Base-by-base conservation (phyloP, 2,888 invertebrate genomes). In the Mystacides longicornis region DNA sequence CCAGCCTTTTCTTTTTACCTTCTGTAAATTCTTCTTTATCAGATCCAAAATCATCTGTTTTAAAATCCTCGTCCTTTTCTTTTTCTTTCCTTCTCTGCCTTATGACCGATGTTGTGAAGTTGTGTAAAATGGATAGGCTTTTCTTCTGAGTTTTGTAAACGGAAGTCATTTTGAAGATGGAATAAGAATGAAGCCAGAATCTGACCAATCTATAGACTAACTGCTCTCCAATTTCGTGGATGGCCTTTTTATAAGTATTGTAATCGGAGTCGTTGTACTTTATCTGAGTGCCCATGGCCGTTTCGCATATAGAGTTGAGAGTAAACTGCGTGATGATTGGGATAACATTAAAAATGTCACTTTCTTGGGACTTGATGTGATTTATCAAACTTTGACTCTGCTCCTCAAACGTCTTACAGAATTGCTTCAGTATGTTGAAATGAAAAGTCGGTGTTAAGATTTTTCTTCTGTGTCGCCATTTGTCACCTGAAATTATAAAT, bases 371-470 rank as follows among this genome's bases (percentile, higher is more conserved):
- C 51, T 62, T 63, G 31, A 78, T 63, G 19, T 65, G 66, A 1
- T 63, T 56, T 11, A 74, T 68, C 1, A 74, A 60, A 33, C 63
- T 59, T n/a, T 66, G 63, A 11, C 71, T 68, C 50, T 72, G 70
- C 45, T 71, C 68, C 51, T 63, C 66, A 56, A 76, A 72, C 1
- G 68, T 69, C 2, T 59, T 59, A 2, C 68, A 64, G 60, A 72
- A 76, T 59, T 69, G 66, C 48, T 76, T 72, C 7, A 84, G 65
- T 49, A 83, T 77, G 62, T 80, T 82, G 57, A 83, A 84, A 64
- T 84, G 84, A 64, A 84, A 84, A 0, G 83, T 79, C 0, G 83
- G 81, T 0, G 83, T 83, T n/a, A 85, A 64, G 57, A 82, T 74
- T 66, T 81, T 83, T 50, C 84, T 69, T n/a, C 83, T 71, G 0